phyloP scores from a whole-genome alignment of 2,888 invertebrate genomes.

The Rhagonycha lutea region DNA sequence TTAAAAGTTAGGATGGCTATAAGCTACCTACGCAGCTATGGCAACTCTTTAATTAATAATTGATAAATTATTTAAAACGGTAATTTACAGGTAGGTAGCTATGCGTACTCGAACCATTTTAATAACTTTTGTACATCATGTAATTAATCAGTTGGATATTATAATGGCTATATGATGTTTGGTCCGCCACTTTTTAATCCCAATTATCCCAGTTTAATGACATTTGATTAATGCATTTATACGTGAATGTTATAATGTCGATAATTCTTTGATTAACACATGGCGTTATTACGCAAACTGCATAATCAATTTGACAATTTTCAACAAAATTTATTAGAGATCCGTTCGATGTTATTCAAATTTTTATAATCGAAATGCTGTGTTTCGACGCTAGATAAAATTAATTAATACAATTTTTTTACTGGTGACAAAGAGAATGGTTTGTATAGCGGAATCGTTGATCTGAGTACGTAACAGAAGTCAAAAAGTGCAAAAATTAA shows the following conservation, averaged over 20 bases:
- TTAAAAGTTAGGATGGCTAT: neutral
- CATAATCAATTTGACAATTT: neutral
- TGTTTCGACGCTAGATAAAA: neutral
- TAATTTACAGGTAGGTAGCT: neutral
- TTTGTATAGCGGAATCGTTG: too few species aligned
- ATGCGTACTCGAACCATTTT: neutral
- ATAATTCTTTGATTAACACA: slow-evolving; percentile 4
- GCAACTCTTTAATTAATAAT: neutral
- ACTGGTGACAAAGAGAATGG: too few species aligned
- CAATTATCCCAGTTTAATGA: slow-evolving; percentile 1
- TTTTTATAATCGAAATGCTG: neutral
- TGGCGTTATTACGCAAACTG: neutral
- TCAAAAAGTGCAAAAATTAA: too few species aligned
- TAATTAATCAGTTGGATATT: slow-evolving; percentile 24
- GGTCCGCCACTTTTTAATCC: slow-evolving; percentile 1
- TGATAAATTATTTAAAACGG: neutral
- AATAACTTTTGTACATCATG: slow-evolving; percentile 1
- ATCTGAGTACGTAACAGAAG: too few species aligned
- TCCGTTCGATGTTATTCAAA: neutral
- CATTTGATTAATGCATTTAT: slow-evolving; percentile 4
- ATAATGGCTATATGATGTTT: slow-evolving; percentile 7
- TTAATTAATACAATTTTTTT: neutral
- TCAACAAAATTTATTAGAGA: neutral
- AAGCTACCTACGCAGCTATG: neutral
- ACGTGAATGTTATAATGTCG: neutral